Evolutionary conservation across 2,888 invertebrate species (phyloP).

Genomic region (Euclidia mi): DNA sequence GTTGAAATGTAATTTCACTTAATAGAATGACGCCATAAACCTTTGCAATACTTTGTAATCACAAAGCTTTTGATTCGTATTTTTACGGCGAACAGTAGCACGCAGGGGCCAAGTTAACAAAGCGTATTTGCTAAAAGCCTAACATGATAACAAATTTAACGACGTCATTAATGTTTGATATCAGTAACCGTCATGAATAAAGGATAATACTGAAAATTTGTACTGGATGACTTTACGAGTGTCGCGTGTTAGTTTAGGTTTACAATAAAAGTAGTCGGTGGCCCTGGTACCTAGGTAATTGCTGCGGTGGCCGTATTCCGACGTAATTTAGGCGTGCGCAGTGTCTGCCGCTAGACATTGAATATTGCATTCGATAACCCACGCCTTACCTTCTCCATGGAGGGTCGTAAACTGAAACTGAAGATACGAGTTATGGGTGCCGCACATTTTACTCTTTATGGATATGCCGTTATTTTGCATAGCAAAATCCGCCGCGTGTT

Average conservation of each 20-base stretch:
- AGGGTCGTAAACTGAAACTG: conserved; percentile 2
- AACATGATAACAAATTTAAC: conserved; percentile 50
- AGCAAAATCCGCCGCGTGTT: too few relatives aligned
- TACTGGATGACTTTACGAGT: conserved; percentile 60
- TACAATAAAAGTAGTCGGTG: conserved; percentile 51
- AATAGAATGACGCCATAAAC: too few relatives aligned
- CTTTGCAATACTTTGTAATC: background rate
- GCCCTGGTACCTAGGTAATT: conserved; percentile 42
- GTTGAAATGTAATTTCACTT: too few relatives aligned
- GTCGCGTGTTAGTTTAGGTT: conserved; percentile 53
- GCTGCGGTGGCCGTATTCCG: conserved; percentile 48
- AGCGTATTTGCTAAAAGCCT: conserved; percentile 28
- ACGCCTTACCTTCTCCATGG: background rate
- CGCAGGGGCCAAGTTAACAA: conserved; percentile 18
- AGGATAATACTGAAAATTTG: conserved; percentile 47
- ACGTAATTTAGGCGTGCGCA: conserved; percentile 56
- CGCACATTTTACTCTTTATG: background rate
- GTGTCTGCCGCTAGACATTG: conserved; percentile 54
- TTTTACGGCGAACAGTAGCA: conserved; percentile 4
- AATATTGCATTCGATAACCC: conserved; percentile 58
- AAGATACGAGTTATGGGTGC: background rate
- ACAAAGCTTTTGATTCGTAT: conserved; percentile 5
- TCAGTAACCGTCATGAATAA: conserved; percentile 58
- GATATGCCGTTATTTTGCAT: background rate
- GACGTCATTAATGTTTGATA: conserved; percentile 57